Conservation (phyloP, 1,140 invertebrate genomes). For the Aphidius gifuensis region DNA sequence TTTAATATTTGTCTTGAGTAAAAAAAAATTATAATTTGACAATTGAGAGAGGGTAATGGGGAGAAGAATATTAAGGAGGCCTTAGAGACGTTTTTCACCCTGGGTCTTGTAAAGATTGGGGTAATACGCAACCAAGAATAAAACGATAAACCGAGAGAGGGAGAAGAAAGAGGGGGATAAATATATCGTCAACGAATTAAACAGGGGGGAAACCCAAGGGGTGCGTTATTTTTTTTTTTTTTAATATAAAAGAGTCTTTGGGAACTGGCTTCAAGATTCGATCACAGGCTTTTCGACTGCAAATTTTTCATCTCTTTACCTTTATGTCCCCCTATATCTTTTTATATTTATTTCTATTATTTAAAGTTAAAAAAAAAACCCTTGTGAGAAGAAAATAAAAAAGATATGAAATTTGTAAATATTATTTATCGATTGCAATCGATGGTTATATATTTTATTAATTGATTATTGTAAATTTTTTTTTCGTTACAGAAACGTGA, state of each 20-base stretch:
- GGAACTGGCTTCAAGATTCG: conserved; percentile 52
- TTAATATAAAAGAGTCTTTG: conserved; percentile 49
- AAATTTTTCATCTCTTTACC: conserved; percentile 18
- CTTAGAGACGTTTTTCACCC: too few relatives aligned
- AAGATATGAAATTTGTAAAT: background rate
- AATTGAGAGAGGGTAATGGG: too few relatives aligned
- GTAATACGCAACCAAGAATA: background rate
- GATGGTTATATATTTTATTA: background rate
- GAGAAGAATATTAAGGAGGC: too few relatives aligned
- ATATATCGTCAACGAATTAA: background rate
- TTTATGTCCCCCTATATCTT: background rate
- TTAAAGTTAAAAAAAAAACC: too few relatives aligned
- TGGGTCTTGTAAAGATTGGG: too few relatives aligned
- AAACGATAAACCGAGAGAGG: background rate
- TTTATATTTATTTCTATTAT: too few relatives aligned
- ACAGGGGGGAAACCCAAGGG: background rate
- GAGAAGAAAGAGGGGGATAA: background rate
- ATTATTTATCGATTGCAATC: background rate
- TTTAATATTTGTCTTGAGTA: too few relatives aligned
- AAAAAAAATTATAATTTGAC: too few relatives aligned
- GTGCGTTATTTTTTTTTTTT: background rate
- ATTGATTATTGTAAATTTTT: conserved; percentile 18
- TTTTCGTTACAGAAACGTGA: conserved; percentile 57
- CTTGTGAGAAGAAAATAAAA: conserved; percentile 1
- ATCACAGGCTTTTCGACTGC: conserved; percentile 45